These are phyloP conservation scores for Dryadula phaetusa DNA, from an alignment of 2,888 invertebrate species.

Conservation along the genomic window DNA sequence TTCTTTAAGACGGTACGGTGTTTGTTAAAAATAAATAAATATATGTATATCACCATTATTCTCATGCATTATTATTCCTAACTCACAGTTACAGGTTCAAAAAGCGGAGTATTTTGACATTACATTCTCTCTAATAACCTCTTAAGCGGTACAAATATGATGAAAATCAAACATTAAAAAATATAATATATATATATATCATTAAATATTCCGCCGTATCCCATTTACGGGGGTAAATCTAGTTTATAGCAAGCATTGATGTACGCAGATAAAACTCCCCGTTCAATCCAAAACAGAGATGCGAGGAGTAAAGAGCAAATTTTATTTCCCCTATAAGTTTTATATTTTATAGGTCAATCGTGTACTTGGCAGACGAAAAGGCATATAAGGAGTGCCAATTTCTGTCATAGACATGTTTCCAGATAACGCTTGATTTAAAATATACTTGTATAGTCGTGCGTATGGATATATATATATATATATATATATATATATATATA, in stretches of 20 bases:
- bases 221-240: not conserved
- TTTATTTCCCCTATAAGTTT: slow-evolving; percentile 43
- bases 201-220: not conserved
- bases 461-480: too few relatives aligned
- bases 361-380: slow-evolving; percentile 44
- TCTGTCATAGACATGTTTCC: slow-evolving; percentile 42
- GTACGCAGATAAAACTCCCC: slow-evolving; percentile 24
- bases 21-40: too few relatives aligned
- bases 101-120: too few relatives aligned
- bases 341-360: slow-evolving; percentile 46
- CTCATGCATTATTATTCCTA: too few relatives aligned
- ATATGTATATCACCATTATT: too few relatives aligned
- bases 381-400: slow-evolving; percentile 43
- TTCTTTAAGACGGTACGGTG: too few relatives aligned
- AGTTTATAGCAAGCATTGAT: slow-evolving; percentile 12
- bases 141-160: too few relatives aligned
- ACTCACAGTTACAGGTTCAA: too few relatives aligned
- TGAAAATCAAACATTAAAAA: too few relatives aligned
- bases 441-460: not conserved
- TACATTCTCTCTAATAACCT: too few relatives aligned
- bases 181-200: too few relatives aligned
- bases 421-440: slow-evolving; percentile 36
- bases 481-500: too few relatives aligned
- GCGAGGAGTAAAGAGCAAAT: slow-evolving; percentile 33
- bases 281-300: slow-evolving; percentile 26